A percentile compares a stretch with the other conserved stretches of the same genome.
These are phyloP conservation scores for Periphyllus acericola DNA, from an alignment of 2,888 invertebrate genomes.

Conservation along the genomic window DNA sequence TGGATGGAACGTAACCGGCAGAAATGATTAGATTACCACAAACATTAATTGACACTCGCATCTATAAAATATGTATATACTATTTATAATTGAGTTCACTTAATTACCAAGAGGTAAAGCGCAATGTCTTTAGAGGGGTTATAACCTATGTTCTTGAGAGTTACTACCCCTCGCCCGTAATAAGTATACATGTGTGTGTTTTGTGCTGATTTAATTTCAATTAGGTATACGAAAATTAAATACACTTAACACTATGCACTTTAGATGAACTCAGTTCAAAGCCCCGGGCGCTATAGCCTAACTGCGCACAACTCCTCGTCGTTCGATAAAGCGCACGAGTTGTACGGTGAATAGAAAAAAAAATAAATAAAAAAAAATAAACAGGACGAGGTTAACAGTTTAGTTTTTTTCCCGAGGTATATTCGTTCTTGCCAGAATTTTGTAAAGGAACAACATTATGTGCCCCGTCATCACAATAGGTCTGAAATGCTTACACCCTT, in stretches of 20 bases:
- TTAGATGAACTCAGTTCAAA: too few species aligned
- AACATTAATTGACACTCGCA: too few species aligned
- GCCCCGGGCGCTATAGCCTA: not conserved
- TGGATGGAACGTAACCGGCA: not conserved
- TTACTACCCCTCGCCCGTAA: too few species aligned
- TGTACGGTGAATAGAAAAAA: not conserved
- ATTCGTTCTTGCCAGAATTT: slow-evolving; percentile 27
- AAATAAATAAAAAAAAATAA: slow-evolving; percentile 27
- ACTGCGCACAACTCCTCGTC: not conserved
- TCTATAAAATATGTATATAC: too few species aligned
- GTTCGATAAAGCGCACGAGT: not conserved
- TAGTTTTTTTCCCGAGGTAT: not conserved
- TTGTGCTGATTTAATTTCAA: not conserved
- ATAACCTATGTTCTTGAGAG: too few species aligned
- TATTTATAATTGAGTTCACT: too few species aligned
- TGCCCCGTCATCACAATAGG: slow-evolving; percentile 35
- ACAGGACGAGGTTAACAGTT: slow-evolving; percentile 36
- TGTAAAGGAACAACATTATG: slow-evolving; percentile 37
- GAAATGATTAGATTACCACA: too few species aligned
- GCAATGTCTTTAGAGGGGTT: too few species aligned
- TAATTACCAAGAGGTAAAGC: too few species aligned
- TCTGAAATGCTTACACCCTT: slow-evolving; percentile 26
- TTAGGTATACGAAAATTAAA: not conserved
- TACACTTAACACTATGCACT: too few species aligned
- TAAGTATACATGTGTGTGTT: not conserved